Conservation (phyloP, 2,113 vertebrate genomes). For the Caranx melampygus region DNA sequence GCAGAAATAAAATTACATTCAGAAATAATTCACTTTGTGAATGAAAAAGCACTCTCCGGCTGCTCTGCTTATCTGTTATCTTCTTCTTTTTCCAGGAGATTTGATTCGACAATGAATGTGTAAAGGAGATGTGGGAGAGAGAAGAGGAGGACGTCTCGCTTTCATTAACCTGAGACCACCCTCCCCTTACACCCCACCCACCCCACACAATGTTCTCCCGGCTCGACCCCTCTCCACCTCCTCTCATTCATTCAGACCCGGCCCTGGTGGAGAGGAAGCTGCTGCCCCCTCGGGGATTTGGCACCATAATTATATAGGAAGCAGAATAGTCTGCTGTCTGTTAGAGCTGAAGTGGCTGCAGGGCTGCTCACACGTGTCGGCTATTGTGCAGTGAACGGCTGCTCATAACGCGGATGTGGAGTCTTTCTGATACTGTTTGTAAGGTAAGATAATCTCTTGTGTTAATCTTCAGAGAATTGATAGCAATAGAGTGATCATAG, state of each 20-base stretch:
- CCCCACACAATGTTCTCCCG: background rate
- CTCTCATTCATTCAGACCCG: constrained; percentile 47
- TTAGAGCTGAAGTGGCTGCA: constrained; percentile 52
- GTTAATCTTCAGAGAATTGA: constrained; percentile 27
- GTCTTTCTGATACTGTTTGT: constrained; percentile 38
- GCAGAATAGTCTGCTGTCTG: constrained; percentile 58
- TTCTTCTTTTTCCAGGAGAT: background rate
- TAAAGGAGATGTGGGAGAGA: constrained; percentile 30
- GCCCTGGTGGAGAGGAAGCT: constrained; percentile 65
- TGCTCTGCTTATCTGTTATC: constrained; percentile 35
- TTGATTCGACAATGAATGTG: constrained; percentile 42
- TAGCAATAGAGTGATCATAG: constrained; percentile 2
- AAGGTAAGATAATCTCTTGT: constrained; percentile 63
- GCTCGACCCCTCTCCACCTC: constrained; percentile 42
- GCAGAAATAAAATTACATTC: constrained; percentile 48
- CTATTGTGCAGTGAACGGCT: constrained; percentile 16
- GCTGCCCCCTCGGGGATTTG: constrained; percentile 65
- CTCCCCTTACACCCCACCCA: background rate
- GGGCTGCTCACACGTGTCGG: constrained; percentile 11
- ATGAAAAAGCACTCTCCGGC: constrained; percentile 40
- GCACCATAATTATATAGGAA: constrained; percentile 70
- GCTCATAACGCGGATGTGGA: constrained; percentile 40
- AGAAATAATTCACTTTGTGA: constrained; percentile 54
- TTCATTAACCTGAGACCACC: constrained; percentile 52
- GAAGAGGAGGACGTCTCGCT: constrained; percentile 32